Percentiles rank a stretch among this genome's conserved stretches.
phyloP scores from a whole-genome alignment of 2,797 vertebrate species.

The Smutsia temminckii region DNA sequence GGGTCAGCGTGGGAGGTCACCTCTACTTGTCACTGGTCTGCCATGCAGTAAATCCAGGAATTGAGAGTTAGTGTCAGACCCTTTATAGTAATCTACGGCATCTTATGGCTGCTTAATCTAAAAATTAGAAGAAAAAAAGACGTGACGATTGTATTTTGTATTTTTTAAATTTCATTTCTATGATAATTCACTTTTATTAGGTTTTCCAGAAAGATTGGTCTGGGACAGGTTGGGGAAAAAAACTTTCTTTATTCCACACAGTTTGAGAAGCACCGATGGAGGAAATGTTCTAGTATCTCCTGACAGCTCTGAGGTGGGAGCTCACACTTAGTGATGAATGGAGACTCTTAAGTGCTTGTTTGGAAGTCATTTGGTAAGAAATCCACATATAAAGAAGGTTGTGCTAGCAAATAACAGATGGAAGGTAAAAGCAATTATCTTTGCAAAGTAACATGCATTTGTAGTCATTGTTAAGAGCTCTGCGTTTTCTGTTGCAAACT shows the following conservation, averaged over 20 bases:
- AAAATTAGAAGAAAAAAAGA: neutral
- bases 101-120: neutral
- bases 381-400: neutral
- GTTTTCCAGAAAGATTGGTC: neutral
- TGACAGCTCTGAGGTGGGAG: neutral
- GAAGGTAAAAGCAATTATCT: neutral
- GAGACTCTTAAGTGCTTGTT: neutral
- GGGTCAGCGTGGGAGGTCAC: too few species aligned
- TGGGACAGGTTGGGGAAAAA: neutral
- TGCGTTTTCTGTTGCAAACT: neutral
- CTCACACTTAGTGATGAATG: neutral
- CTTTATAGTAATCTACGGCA: neutral
- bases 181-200: neutral
- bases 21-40: neutral
- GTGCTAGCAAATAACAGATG: neutral
- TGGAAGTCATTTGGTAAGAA: constrained; percentile 24
- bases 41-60: neutral
- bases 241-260: neutral
- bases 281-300: neutral
- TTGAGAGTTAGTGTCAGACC: neutral
- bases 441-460: neutral
- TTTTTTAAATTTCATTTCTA: neutral
- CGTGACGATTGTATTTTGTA: neutral
- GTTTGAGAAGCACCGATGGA: neutral
- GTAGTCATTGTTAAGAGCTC: neutral